Evolutionary conservation across 1,140 invertebrate genomes (phyloP), one percentile per base, ranked within the genome.

Genomic region (Sycobia sp.): DNA sequence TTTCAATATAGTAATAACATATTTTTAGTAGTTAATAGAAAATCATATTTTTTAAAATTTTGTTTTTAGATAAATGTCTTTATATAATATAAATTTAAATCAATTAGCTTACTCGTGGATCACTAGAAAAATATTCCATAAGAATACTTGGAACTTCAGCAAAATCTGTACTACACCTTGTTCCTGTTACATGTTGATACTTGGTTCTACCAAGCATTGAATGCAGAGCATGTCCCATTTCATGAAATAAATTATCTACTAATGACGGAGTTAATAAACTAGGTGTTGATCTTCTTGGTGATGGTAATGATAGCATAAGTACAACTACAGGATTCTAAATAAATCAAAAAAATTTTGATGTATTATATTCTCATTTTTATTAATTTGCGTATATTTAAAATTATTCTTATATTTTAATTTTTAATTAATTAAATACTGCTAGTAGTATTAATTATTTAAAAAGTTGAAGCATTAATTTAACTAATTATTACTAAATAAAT

Each of bases 161-260:
- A 77, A 99, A 93, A 84, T 99, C 97, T 7, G 97, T 98, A 36
- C 91, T 90, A 78, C 96, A 99, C 64, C 98, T 84, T 1, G 98
- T 99, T 62, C 96, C 97, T 23, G 95, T 95, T 16, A 98, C 93
- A 82, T 99, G 97, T 81, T 99, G 97, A 83, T 98, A 96, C 60
- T 88, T 86, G 0, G 97, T 97, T 67, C 94, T 86, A 8, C 92
- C 97, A 53, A 99, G 78, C 95, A 99, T 99, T 5, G 97, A 99
- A 81, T 99, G 98, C 85, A 99, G 91, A 7, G 97, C 98, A 84
- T 99, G 98, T 0, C 97, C 97, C 91, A 98, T 93, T 85, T 99
- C 97, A 76, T 99, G 98, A 81, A 99, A 99, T 27, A 99, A 82
- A 83, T 98, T 99, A 77, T 99, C 96, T 11, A 98, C 89, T 64